Conservation (phyloP, 2,113 vertebrate species). For the Macrotus californicus region DNA sequence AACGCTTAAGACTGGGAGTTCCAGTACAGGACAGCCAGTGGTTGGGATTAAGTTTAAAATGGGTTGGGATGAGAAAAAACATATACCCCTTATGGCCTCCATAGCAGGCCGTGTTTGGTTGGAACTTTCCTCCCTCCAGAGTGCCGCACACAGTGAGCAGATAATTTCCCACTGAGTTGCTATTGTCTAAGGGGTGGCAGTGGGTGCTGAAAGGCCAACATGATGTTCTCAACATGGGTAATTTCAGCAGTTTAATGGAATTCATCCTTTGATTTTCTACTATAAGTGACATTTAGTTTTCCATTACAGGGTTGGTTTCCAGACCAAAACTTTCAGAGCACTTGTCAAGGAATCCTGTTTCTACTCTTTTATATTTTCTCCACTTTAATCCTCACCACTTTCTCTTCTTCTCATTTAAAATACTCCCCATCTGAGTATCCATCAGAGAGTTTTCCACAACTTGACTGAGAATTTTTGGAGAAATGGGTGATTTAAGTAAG, state of each 20-base stretch:
- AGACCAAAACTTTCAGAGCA: not conserved
- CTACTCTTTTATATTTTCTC: not conserved
- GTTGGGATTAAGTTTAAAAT: not conserved
- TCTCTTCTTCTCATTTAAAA: constrained; percentile 7
- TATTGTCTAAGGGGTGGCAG: not conserved
- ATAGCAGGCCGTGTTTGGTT: not conserved
- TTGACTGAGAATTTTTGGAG: not conserved
- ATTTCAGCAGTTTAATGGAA: not conserved
- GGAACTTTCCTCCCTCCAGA: not conserved
- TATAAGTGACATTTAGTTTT: not conserved
- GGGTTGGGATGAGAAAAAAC: not conserved
- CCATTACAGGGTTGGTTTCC: not conserved
- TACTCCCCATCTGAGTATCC: not conserved
- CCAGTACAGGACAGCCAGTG: not conserved
- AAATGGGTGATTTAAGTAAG: not conserved
- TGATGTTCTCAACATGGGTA: not conserved
- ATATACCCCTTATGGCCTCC: not conserved
- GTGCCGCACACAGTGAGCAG: not conserved
- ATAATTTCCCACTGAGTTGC: not conserved
- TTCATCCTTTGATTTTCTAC: not conserved
- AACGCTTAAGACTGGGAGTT: not conserved
- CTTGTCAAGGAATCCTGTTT: not conserved
- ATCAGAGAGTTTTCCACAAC: not conserved
- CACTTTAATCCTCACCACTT: not conserved
- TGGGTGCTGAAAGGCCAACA: not conserved